phyloP scores from a whole-genome alignment of 2,888 invertebrate species.

The Timema podura region DNA sequence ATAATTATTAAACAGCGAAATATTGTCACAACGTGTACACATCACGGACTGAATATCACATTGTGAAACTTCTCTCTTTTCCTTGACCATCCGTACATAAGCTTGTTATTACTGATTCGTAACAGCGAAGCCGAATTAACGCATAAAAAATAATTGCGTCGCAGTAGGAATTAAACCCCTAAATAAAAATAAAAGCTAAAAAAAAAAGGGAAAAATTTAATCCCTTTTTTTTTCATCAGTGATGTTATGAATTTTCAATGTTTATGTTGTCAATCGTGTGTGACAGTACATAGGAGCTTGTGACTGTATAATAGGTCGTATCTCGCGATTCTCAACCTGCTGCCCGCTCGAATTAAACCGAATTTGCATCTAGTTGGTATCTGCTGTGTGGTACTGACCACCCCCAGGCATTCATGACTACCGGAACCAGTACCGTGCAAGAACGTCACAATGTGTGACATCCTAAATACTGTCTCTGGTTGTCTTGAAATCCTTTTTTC shows the following conservation, averaged over 20 bases:
- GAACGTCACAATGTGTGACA: too few species aligned
- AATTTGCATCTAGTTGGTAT: constrained; percentile 28
- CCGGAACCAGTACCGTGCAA: too few species aligned
- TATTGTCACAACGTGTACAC: too few species aligned
- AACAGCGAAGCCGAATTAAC: constrained; percentile 9
- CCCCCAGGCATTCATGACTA: constrained; percentile 8
- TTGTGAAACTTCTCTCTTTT: too few species aligned
- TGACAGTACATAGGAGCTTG: constrained; percentile 7
- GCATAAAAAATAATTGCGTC: constrained; percentile 14
- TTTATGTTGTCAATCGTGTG: constrained; percentile 27
- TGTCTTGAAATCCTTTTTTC: too few species aligned
- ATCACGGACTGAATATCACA: too few species aligned
- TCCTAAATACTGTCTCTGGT: too few species aligned
- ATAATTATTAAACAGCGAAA: too few species aligned
- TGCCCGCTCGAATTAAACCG: constrained; percentile 26
- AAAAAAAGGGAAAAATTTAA: constrained; percentile 20
- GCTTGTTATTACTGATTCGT: too few species aligned
- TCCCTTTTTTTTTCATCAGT: neutral
- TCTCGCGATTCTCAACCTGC: neutral
- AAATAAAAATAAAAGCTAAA: neutral
- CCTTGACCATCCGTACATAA: too few species aligned
- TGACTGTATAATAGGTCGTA: too few species aligned
- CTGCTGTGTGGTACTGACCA: constrained; percentile 21
- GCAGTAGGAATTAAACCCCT: neutral
- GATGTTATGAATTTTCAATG: constrained; percentile 26